Conservation (phyloP, 2,113 vertebrate genomes). For the Sialia sialis region DNA sequence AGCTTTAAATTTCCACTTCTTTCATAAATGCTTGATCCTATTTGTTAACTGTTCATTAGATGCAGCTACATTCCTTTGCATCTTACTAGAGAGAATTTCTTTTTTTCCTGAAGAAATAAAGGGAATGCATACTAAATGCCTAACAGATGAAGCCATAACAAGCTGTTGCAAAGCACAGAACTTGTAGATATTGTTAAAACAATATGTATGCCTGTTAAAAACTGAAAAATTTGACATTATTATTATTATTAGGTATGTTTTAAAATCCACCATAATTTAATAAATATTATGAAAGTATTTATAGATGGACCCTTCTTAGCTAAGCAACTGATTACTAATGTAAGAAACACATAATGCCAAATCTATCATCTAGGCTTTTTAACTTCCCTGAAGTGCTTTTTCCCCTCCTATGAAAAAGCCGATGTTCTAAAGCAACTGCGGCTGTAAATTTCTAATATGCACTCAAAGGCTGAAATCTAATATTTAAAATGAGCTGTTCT, state of each 20-base stretch:
- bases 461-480: conserved; percentile 73
- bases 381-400: conserved; percentile 51
- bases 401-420: conserved; percentile 69
- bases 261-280: conserved; percentile 66
- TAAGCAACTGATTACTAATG: background rate
- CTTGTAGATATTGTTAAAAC: conserved; percentile 68
- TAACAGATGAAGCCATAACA: conserved; percentile 72
- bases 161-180: conserved; percentile 59
- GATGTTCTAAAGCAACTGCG: conserved; percentile 72
- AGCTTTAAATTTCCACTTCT: conserved; percentile 36
- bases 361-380: conserved; percentile 51
- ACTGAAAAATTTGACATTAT: conserved; percentile 65
- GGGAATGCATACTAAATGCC: conserved; percentile 66
- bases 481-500: conserved; percentile 67
- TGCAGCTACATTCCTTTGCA: conserved; percentile 51
- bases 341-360: conserved; percentile 36
- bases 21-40: conserved; percentile 34
- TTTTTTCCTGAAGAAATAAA: conserved; percentile 23
- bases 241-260: conserved; percentile 63
- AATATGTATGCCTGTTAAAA: conserved; percentile 66
- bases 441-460: conserved; percentile 67
- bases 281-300: conserved; percentile 70
- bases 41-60: conserved; percentile 62
- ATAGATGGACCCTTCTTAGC: conserved; percentile 42
- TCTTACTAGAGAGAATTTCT: conserved; percentile 59